phyloP scores from a whole-genome alignment of 2,888 invertebrate genomes.

The Pteria penguin region DNA sequence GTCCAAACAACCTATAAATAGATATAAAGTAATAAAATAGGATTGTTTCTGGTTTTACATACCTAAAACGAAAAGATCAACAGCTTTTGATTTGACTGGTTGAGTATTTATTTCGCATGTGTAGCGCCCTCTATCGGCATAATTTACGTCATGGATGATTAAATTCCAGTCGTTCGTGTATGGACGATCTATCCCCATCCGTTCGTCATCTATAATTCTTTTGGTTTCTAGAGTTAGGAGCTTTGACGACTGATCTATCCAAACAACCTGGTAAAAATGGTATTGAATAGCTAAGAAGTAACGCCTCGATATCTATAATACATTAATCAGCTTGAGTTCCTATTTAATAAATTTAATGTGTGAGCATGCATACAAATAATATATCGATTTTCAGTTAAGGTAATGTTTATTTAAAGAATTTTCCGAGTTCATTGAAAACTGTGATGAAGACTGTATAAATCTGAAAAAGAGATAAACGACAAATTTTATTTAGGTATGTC shows the following conservation, averaged over 20 bases:
- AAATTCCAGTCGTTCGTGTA: conserved; percentile 48
- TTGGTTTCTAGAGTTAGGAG: conserved; percentile 42
- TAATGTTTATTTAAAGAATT: no score
- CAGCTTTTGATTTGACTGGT: conserved; percentile 41
- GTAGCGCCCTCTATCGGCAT: conserved; percentile 47
- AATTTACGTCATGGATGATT: conserved; percentile 42
- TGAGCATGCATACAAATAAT: no score
- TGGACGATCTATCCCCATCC: conserved; percentile 47
- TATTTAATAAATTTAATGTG: no score
- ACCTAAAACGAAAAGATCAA: conserved; percentile 36
- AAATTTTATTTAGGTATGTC: no score
- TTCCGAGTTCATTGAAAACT: no score
- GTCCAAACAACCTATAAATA: conserved; percentile 74
- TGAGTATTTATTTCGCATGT: conserved; percentile 52
- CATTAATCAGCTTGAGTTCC: no score
- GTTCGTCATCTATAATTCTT: conserved; percentile 46
- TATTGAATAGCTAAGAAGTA: no score
- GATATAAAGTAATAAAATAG: conserved; percentile 17
- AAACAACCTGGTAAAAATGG: conserved; percentile 39
- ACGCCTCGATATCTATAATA: no score
- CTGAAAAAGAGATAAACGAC: no score
- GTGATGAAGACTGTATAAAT: no score
- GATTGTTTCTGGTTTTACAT: neutral
- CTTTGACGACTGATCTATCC: conserved; percentile 42
- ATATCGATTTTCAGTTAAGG: no score